Percentiles rank a stretch among this genome's conserved stretches.
Evolutionary conservation across 2,113 vertebrate genomes (phyloP).

Genomic region (Mesitornis unicolor): DNA sequence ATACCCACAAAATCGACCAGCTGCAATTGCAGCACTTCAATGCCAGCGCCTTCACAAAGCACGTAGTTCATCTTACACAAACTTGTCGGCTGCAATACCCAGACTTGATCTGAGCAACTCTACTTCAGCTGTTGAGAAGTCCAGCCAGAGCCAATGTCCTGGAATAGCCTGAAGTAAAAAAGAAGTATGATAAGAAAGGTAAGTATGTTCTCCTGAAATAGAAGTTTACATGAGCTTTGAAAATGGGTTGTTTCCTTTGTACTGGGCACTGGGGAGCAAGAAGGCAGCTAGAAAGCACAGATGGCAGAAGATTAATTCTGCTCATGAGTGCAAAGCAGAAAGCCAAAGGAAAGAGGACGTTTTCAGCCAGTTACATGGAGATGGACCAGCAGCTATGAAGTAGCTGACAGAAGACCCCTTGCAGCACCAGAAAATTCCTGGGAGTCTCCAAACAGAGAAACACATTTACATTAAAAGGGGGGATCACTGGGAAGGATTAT

Average conservation of each 20-base stretch:
- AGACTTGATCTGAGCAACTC: not conserved
- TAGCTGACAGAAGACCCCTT: not conserved
- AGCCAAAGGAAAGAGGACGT: not conserved
- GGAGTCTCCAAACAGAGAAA: not conserved
- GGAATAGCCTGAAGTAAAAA: not conserved
- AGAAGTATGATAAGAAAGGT: not conserved
- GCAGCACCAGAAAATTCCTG: not conserved
- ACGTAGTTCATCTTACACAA: fast-evolving
- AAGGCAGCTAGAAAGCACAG: not conserved
- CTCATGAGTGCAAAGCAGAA: not conserved
- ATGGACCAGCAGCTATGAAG: not conserved
- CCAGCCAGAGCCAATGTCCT: not conserved
- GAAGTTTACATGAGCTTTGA: not conserved
- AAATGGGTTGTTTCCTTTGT: not conserved
- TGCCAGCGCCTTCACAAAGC: not conserved
- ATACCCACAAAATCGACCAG: not conserved
- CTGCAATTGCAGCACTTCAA: not conserved
- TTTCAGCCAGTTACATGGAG: not conserved
- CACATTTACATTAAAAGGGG: not conserved
- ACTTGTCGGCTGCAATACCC: not conserved
- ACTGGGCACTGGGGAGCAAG: not conserved
- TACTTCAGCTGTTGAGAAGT: not conserved
- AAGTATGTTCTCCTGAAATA: not conserved
- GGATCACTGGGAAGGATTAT: not conserved
- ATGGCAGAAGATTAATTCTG: not conserved